These are phyloP conservation scores for Pseudonaja textilis DNA, from an alignment of 2,113 vertebrate species.

Conservation along the genomic window DNA sequence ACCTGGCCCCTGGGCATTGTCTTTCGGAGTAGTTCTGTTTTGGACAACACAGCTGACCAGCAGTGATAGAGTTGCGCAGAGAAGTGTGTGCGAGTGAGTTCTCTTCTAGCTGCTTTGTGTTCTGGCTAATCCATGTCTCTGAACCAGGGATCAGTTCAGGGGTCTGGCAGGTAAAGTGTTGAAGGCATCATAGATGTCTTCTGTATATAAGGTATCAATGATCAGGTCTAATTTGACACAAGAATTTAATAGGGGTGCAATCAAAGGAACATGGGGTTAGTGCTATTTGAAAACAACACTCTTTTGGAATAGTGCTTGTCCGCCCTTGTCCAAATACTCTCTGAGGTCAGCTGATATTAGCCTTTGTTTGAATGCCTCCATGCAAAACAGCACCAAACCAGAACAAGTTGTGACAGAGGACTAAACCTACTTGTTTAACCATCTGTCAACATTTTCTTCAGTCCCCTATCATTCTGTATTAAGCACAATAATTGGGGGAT, in stretches of 20 bases:
- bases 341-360: neutral
- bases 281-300: neutral
- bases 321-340: neutral
- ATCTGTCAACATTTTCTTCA: neutral
- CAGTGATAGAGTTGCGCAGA: neutral
- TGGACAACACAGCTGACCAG: neutral
- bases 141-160: neutral
- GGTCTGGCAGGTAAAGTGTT: neutral
- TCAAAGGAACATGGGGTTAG: neutral
- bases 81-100: neutral
- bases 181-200: neutral
- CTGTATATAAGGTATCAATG: neutral
- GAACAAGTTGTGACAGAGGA: neutral
- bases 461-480: neutral
- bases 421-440: neutral
- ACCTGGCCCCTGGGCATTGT: neutral
- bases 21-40: neutral
- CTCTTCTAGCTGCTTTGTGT: neutral
- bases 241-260: neutral
- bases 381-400: neutral
- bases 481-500: neutral
- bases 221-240: neutral
- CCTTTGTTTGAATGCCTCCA: neutral
- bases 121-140: neutral
- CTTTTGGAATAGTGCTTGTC: neutral